A percentile compares a stretch with the other conserved stretches of the same genome.
These are phyloP conservation scores for Leucophenga montana DNA, from an alignment of 2,888 invertebrate species.

Conservation along the genomic window DNA sequence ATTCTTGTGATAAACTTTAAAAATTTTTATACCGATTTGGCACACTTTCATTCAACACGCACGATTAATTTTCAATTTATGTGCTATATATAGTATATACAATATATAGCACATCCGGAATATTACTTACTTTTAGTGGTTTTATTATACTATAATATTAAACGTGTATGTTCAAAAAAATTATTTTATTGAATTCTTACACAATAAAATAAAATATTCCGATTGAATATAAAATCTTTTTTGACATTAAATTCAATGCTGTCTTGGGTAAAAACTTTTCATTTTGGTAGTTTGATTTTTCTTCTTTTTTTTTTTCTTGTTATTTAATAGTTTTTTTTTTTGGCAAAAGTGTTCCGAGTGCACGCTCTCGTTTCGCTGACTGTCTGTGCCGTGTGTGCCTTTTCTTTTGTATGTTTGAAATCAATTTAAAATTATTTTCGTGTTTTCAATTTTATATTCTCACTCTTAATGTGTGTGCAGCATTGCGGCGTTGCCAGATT, in stretches of 20 bases:
- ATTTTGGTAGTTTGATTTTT: conserved; percentile 49
- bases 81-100: neutral
- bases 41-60: conserved; percentile 49
- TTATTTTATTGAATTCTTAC: too few species aligned
- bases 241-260: conserved; percentile 20
- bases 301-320: conserved; percentile 42
- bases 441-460: conserved; percentile 28
- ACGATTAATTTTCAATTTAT: conserved; percentile 51
- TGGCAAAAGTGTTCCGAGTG: too few species aligned
- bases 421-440: conserved; percentile 59
- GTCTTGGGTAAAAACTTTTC: neutral
- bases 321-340: conserved; percentile 50
- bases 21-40: conserved; percentile 25
- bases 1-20: neutral
- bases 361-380: neutral
- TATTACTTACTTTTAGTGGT: conserved; percentile 34
- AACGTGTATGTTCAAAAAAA: too few species aligned
- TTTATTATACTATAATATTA: conserved; percentile 43
- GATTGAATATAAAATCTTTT: conserved; percentile 32
- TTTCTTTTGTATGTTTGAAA: conserved; percentile 57
- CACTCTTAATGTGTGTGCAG: neutral
- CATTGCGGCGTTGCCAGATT: conserved; percentile 4
- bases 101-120: neutral
- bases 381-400: conserved; percentile 44
- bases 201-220: neutral